A percentile compares a stretch with the other conserved stretches of the same genome.
These are phyloP conservation scores for Sebastes steindachneri DNA, from an alignment of 2,797 vertebrate species.

Conservation along the genomic window DNA sequence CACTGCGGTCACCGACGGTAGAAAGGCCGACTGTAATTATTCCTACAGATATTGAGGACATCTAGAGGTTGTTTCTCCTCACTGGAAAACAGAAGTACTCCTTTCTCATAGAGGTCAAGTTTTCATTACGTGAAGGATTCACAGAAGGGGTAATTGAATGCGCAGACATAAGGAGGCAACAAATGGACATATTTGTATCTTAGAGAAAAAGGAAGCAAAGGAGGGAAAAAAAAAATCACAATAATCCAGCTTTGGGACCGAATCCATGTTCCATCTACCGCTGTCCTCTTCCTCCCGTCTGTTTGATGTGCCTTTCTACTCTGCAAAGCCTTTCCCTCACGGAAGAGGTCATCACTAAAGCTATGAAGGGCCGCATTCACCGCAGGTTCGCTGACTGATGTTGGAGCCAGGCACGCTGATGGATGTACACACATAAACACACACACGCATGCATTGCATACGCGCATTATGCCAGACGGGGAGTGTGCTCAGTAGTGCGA, in stretches of 20 bases:
- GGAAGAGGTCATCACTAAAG: conserved; percentile 64
- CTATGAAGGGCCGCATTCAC: conserved; percentile 68
- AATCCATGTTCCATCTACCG: conserved; percentile 48
- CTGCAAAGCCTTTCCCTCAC: conserved; percentile 36
- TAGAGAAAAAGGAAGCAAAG: conserved; percentile 5
- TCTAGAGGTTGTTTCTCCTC: conserved; percentile 69
- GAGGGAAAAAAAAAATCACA: conserved; percentile 3
- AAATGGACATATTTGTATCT: conserved; percentile 29
- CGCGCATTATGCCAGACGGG: conserved; percentile 58
- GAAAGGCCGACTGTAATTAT: conserved; percentile 74
- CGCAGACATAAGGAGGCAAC: conserved; percentile 38
- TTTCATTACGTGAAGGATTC: conserved; percentile 47
- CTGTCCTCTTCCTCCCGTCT: conserved; percentile 36
- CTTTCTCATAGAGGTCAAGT: conserved; percentile 44
- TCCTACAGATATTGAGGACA: conserved; percentile 78
- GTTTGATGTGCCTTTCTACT: conserved; percentile 57
- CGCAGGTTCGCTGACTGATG: conserved; percentile 62
- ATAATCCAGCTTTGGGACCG: conserved; percentile 36
- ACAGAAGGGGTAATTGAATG: conserved; percentile 37
- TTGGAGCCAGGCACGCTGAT: conserved; percentile 65
- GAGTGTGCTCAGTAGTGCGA: conserved; percentile 56
- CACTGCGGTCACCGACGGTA: conserved; percentile 70
- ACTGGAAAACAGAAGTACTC: conserved; percentile 60
- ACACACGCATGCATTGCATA: conserved; percentile 30
- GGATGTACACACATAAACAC: conserved; percentile 67